Evolutionary conservation across 2,113 vertebrate genomes (phyloP), one percentile per base, ranked within the genome.

Genomic region (Muscicapa adusta): DNA sequence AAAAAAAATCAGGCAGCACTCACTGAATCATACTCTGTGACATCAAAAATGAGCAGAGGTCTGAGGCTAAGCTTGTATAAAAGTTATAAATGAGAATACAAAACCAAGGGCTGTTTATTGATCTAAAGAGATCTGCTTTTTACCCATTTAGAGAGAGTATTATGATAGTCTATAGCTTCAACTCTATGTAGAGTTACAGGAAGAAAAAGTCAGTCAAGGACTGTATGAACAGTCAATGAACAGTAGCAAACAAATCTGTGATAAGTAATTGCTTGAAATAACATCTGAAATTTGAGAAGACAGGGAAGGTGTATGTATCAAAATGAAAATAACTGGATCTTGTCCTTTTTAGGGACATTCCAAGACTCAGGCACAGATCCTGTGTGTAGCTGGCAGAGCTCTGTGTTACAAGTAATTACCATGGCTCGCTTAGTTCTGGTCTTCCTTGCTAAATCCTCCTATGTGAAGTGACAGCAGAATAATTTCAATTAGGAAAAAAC

Each of bases 381-480:
- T 61, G 22, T 47, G 40, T 87, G 87, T 77, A 68, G 66, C 84
- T 85, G 68, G 45, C 73, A 91, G 58, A 81, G 43, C 26, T 81
- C 57, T 2, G 10, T 50, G 38, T 48, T 94, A 34, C 34, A n/a
- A 75, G 33, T 15, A 36, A 66, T 89, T 61, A 38, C 73, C 18
- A 8, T 71, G 62, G 22, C 77, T 73, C 9, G 12, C 28, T 84
- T 76, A 47, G 68, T 84, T 87, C 57, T 62, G 60, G 63, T 74
- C 76, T 89, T 93, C 72, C 67, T 63, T 63, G 57, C 71, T 88
- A 68, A 90, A 74, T 94, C 76, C 68, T 77, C 10, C 0, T 56
- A 43, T 78, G 57, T 63, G 77, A 89, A 94, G 84, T 81, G 80
- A 93, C 91, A 95, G 88, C 89, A 92, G 80, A 87, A 78, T 93